Conservation (phyloP, 2,888 invertebrate species). For the Caenorhabditis sinica region DNA sequence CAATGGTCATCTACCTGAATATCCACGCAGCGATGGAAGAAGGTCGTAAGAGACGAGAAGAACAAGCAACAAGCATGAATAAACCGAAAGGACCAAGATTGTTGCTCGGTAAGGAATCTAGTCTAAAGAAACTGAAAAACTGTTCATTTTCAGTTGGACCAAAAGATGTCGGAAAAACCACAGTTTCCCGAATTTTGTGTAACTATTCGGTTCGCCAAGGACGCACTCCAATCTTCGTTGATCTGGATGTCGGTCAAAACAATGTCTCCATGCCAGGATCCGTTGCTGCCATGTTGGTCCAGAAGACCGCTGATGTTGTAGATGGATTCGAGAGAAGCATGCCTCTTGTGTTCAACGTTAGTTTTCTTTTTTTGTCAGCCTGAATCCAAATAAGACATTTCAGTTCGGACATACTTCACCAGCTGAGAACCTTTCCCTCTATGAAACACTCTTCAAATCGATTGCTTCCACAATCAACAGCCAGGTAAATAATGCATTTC, state of each 20-base stretch:
- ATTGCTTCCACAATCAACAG: conserved; percentile 87
- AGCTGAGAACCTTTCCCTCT: conserved; percentile 90
- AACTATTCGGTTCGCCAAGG: conserved; percentile 95
- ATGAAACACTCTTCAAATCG: conserved; percentile 90
- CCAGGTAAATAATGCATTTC: conserved; percentile 28
- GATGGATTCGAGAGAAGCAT: conserved; percentile 96
- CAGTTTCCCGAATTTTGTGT: conserved; percentile 91
- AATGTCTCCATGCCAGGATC: conserved; percentile 81
- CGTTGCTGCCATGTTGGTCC: conserved; percentile 87
- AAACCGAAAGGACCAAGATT: conserved; percentile 66
- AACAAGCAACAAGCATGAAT: conserved; percentile 64
- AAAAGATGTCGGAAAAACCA: conserved; percentile 96
- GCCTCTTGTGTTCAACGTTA: conserved; percentile 88
- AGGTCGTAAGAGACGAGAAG: conserved; percentile 89
- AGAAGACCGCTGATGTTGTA: conserved; percentile 94
- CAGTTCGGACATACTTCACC: conserved; percentile 93
- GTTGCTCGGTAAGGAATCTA: conserved; percentile 56
- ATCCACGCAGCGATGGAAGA: conserved; percentile 96
- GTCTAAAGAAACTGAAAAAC: not conserved
- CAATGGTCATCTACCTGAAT: conserved; percentile 92
- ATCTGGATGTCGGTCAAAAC: conserved; percentile 91
- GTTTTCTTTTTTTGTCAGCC: conserved; percentile 16
- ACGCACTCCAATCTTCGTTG: conserved; percentile 91
- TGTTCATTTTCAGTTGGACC: conserved; percentile 86
- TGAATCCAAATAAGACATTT: conserved; percentile 25